Evolutionary conservation across 37 sponge, comb jelly and placozoan species (phyloP).

Genomic region (Theonella swinhoei): DNA sequence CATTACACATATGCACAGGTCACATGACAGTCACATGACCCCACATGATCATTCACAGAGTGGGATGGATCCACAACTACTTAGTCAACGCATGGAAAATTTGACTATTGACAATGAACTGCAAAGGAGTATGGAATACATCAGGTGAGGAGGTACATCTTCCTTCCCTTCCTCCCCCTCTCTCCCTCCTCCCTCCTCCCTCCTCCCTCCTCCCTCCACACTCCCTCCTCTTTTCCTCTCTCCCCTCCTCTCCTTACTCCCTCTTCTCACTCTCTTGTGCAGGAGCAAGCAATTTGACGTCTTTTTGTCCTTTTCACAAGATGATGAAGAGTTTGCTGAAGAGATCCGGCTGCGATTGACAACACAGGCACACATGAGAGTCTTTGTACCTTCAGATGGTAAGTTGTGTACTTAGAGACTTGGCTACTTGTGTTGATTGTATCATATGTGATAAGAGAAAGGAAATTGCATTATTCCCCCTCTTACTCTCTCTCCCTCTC

Average conservation of each 20-base stretch:
- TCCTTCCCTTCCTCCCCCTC: background rate
- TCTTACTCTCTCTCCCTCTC: background rate
- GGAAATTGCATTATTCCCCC: background rate
- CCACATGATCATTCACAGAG: background rate
- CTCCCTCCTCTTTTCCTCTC: no score
- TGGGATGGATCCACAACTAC: background rate
- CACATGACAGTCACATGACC: background rate
- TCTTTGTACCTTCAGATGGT: conserved; percentile 58
- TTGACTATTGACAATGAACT: background rate
- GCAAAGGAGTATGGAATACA: background rate
- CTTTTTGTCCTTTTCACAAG: conserved; percentile 55
- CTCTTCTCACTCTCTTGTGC: background rate
- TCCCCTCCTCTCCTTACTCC: background rate
- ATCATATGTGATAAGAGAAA: no score
- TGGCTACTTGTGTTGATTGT: no score
- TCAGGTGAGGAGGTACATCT: background rate
- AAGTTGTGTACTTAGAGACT: background rate
- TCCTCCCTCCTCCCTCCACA: no score
- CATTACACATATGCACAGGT: no score
- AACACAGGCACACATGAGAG: conserved; percentile 1
- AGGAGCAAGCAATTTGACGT: conserved; percentile 45
- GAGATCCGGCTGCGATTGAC: conserved; percentile 30
- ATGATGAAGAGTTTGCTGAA: conserved; percentile 70
- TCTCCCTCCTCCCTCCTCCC: no score
- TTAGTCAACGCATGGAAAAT: background rate